Evolutionary conservation across 2,797 vertebrate genomes (phyloP).

Genomic region (Oreortyx pictus): DNA sequence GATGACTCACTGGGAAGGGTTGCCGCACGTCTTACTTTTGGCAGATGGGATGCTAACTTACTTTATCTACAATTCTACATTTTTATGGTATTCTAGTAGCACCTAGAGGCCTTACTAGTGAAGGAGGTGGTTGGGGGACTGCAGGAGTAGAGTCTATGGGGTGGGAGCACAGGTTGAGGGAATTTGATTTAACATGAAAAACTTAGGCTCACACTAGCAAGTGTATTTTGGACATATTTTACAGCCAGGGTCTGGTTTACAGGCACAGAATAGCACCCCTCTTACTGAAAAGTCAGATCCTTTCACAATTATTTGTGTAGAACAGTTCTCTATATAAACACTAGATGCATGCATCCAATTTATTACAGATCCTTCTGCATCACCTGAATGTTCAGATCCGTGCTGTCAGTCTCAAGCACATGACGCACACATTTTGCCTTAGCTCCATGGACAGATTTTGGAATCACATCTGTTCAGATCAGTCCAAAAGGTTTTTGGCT

Average conservation of each 20-base stretch:
- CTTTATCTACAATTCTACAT: neutral
- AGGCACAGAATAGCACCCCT: neutral
- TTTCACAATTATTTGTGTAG: neutral
- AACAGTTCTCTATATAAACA: neutral
- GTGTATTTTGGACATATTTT: neutral
- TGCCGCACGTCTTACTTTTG: conserved; percentile 48
- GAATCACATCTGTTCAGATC: neutral
- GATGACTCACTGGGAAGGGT: conserved; percentile 67
- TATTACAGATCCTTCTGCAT: neutral
- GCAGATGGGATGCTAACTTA: conserved; percentile 24
- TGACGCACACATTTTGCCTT: neutral
- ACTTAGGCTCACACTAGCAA: neutral
- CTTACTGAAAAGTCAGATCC: neutral
- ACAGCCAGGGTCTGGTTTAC: neutral
- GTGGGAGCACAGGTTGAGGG: neutral
- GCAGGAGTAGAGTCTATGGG: neutral
- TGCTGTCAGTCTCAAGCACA: neutral
- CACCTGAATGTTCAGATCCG: neutral
- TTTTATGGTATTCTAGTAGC: conserved; percentile 17
- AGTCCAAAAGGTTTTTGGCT: neutral
- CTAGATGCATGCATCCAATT: accelerated
- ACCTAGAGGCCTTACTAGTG: conserved; percentile 10
- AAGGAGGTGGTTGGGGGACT: neutral
- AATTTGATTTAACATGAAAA: neutral
- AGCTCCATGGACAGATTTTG: neutral